Percentiles rank a stretch among this genome's conserved stretches.
Conservation (phyloP, 1,140 invertebrate species). For the Whitmania pigra region DNA sequence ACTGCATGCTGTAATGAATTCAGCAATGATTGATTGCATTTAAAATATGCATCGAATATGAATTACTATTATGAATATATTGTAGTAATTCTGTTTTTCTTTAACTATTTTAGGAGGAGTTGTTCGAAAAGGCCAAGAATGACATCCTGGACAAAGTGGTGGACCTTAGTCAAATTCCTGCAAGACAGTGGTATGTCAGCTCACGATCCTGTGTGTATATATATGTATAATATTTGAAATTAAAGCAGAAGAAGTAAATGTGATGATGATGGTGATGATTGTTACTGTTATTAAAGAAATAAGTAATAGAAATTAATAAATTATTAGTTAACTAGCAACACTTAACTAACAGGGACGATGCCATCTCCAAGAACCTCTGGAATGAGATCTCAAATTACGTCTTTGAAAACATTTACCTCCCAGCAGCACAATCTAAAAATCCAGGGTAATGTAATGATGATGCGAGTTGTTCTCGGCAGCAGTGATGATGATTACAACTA, state of each 20-base stretch:
- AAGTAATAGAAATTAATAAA: too few relatives aligned
- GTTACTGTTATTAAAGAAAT: too few relatives aligned
- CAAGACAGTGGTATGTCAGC: constrained; percentile 60
- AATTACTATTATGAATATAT: too few relatives aligned
- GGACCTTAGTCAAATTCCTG: constrained; percentile 78
- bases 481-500: too few relatives aligned
- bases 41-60: too few relatives aligned
- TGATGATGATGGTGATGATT: too few relatives aligned
- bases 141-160: constrained; percentile 94
- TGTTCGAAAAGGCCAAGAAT: constrained; percentile 87
- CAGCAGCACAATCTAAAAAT: constrained; percentile 68
- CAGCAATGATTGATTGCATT: too few relatives aligned
- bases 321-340: neutral
- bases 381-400: constrained; percentile 71
- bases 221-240: too few relatives aligned
- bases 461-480: neutral
- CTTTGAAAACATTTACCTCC: constrained; percentile 88
- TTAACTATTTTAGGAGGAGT: constrained; percentile 56
- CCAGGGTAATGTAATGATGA: constrained; percentile 22
- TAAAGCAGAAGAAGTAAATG: too few relatives aligned
- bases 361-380: constrained; percentile 69
- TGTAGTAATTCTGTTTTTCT: neutral
- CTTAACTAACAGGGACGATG: constrained; percentile 55
- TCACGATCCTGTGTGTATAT: too few relatives aligned
- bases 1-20: too few relatives aligned